Evolutionary conservation across 2,888 invertebrate genomes (phyloP).

Genomic region (Epinotia ramella): DNA sequence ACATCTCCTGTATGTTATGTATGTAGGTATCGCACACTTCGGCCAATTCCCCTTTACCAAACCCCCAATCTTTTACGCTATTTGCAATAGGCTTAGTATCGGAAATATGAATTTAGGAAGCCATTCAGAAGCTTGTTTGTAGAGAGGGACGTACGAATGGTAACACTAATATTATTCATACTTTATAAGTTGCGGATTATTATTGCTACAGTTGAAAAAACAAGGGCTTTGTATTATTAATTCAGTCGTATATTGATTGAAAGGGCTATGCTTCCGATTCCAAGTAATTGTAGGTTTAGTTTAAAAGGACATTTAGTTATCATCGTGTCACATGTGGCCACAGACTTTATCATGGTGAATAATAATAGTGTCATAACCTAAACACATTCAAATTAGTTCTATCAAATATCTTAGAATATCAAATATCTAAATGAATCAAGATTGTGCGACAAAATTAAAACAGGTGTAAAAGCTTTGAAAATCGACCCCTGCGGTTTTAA

Average conservation of each 20-base stretch:
- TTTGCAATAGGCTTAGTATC: slow-evolving; percentile 57
- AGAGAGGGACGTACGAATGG: slow-evolving; percentile 53
- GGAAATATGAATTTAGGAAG: slow-evolving; percentile 64
- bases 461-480: slow-evolving; percentile 31
- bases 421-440: slow-evolving; percentile 9
- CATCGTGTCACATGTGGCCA: neutral
- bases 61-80: slow-evolving; percentile 58
- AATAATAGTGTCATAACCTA: neutral
- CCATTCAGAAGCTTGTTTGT: slow-evolving; percentile 66
- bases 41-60: slow-evolving; percentile 50
- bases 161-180: slow-evolving; percentile 46
- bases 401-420: neutral
- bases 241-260: neutral
- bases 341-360: neutral
- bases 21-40: slow-evolving; percentile 28
- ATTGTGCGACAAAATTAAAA: slow-evolving; percentile 19
- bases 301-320: neutral
- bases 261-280: neutral
- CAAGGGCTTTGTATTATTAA: slow-evolving; percentile 17
- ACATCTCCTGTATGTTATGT: neutral
- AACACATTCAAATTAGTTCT: neutral
- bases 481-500: slow-evolving; percentile 51
- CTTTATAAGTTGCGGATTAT: slow-evolving; percentile 35
- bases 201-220: slow-evolving; percentile 33
- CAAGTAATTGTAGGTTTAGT: neutral